Base-by-base conservation (phyloP, 2,113 vertebrate genomes). In the Vidua macroura region DNA sequence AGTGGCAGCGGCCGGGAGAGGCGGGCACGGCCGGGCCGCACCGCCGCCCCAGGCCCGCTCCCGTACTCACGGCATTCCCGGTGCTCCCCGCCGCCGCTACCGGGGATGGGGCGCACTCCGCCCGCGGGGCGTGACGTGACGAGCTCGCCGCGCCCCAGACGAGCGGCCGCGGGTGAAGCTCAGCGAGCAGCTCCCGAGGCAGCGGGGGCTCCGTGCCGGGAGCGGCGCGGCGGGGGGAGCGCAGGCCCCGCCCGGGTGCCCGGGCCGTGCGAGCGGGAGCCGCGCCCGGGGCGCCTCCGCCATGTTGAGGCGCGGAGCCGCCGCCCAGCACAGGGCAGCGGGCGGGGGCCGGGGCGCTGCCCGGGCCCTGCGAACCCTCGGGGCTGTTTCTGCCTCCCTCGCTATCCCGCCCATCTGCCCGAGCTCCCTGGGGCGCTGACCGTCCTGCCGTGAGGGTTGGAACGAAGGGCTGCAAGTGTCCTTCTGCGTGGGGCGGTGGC, bases 381-480 rank as follows among this genome's bases (percentile, higher is more conserved):
- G 12, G 35, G 30, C 11, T 0, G 15, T 1, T 43, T 25, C 17
- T 73, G 2, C 16, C 3, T 41, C 3, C 15, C 3, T 24, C 25
- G 1, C 43, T 6, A 3, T 14, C 25, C 25, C 20, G 16, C 35
- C 30, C 35, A 1, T 5, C 19, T 24, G 20, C 43, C 28, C 10
- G 10, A 3, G 21, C 27, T 19, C 5, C 23, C 46, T 17, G 1
- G 6, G 13, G 30, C 7, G 4, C 0, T 52, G 24, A 0, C 7
- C 13, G 4, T 1, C 6, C n/a, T 7, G n/a, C 24, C 4, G 0
- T 4, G 28, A 51, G 51, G 25, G 25, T 3, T 12, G 56, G 46
- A 7, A 22, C 5, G 2, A 5, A 25, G 37, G 46, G 28, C 35
- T 17, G 63, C 13, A 2, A 3, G 51, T 6, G 35, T 24, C 4